Base-by-base conservation (phyloP, 2,113 vertebrate species). In the Verasper variegatus region DNA sequence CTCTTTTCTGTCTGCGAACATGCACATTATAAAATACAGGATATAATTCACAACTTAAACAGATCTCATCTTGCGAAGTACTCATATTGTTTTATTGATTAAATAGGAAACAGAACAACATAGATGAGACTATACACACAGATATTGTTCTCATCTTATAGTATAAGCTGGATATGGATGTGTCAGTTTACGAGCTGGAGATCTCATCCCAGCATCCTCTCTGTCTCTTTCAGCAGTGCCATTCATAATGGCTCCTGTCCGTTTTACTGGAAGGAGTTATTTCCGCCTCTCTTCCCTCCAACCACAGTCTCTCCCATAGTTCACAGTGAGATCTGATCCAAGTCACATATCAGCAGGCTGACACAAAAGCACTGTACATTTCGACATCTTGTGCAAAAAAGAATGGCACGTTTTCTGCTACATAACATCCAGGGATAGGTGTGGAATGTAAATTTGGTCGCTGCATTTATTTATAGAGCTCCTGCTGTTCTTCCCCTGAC, bases 41-140 rank as follows among this genome's bases (percentile, higher is more conserved):
- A 83, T 81, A 76, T 52, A 74, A 78, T 27, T 31, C 68, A 81
- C 61, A 76, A 74, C 54, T 81, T 79, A 71, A 78, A 77, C 74
- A 82, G 47, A 62, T 63, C 20, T 74, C 37, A 57, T 79, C 63
- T 82, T 66, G 58, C 84, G 58, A 85, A 84, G 65, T 88, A 91
- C 60, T 87, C 70, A 82, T 86, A 76, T 58, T 76, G 71, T 89
- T 95, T 95, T 94, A 95, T 95, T 95, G 93, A 93, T 94, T 94
- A 95, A 90, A 93, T 92, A 94, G 82, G 86, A 94, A 94, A 93
- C 90, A 94, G 82, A 84, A 93, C 90, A 88, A 92, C 92, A 94
- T 87, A 74, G 83, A 86, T 87, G 78, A 90, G 86, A 90, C 73
- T 91, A 83, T 89, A 89, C 85, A 92, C 81, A 91, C 72, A 90